A percentile compares a stretch with the other conserved stretches of the same genome.
These are phyloP conservation scores for Equus quagga DNA, from an alignment of 2,113 vertebrate genomes.

Conservation along the genomic window DNA sequence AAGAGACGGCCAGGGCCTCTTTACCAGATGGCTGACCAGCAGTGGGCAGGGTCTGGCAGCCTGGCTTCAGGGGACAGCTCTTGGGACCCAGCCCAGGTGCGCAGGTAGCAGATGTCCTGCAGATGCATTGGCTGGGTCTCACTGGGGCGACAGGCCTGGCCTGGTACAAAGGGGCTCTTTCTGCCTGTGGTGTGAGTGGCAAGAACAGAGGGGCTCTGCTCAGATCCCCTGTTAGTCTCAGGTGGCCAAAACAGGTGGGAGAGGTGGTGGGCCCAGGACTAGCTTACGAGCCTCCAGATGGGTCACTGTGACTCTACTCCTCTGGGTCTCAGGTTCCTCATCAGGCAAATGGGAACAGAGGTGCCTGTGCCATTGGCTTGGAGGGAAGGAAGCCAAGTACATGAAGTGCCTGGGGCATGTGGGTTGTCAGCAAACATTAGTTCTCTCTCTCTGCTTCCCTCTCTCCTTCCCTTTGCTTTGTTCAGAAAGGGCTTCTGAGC, in stretches of 20 bases:
- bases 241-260: neutral
- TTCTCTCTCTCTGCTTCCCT: neutral
- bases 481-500: neutral
- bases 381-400: neutral
- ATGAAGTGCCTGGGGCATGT: accelerated
- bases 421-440: neutral
- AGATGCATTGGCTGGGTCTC: neutral
- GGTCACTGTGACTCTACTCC: too few relatives aligned
- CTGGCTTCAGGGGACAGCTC: neutral
- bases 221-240: neutral
- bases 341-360: neutral
- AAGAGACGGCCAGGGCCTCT: too few relatives aligned
- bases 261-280: neutral
- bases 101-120: neutral
- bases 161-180: accelerated
- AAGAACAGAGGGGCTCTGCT: neutral
- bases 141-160: neutral
- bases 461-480: neutral
- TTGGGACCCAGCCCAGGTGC: neutral
- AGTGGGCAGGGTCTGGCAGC: too few relatives aligned
- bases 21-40: neutral
- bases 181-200: neutral
- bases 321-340: neutral
- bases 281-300: neutral
- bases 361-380: neutral